phyloP scores from a whole-genome alignment of 2,113 vertebrate genomes.

The Podilymbus podiceps region DNA sequence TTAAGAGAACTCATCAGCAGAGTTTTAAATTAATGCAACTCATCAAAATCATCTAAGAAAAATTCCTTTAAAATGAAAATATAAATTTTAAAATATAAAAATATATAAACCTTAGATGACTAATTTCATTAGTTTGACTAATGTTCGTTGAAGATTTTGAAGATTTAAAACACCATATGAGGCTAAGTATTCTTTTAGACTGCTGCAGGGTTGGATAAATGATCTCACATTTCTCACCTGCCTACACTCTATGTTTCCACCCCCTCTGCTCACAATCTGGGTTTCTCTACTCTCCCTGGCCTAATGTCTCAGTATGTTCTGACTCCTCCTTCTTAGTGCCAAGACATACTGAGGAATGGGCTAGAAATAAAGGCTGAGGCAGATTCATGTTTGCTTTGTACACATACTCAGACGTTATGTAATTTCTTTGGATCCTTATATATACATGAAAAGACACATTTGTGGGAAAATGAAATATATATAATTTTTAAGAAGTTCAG shows the following conservation, averaged over 20 bases:
- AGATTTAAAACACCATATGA: conserved; percentile 60
- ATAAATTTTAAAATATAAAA: no score
- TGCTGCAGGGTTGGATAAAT: conserved; percentile 59
- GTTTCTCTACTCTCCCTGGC: conserved; percentile 53
- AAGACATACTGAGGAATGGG: not conserved
- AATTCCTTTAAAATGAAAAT: conserved; percentile 3
- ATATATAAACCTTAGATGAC: conserved; percentile 14
- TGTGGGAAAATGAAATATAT: not conserved
- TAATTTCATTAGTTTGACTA: conserved; percentile 57
- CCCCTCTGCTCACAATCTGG: conserved; percentile 66
- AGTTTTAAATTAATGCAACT: not conserved
- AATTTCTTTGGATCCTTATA: not conserved
- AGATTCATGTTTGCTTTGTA: conserved; percentile 26
- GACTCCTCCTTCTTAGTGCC: conserved; percentile 34
- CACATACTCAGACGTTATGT: not conserved
- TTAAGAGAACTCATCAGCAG: not conserved
- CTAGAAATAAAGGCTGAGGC: conserved; percentile 48
- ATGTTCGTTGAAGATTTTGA: conserved; percentile 10
- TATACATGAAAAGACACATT: not conserved
- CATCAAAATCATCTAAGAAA: not conserved
- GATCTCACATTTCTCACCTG: conserved; percentile 70
- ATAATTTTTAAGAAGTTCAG: not conserved
- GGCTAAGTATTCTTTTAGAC: conserved; percentile 56
- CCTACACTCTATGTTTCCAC: conserved; percentile 54
- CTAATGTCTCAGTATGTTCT: conserved; percentile 64